phyloP scores from a whole-genome alignment of 1,140 invertebrate genomes.

The Camponotus pennsylvanicus region DNA sequence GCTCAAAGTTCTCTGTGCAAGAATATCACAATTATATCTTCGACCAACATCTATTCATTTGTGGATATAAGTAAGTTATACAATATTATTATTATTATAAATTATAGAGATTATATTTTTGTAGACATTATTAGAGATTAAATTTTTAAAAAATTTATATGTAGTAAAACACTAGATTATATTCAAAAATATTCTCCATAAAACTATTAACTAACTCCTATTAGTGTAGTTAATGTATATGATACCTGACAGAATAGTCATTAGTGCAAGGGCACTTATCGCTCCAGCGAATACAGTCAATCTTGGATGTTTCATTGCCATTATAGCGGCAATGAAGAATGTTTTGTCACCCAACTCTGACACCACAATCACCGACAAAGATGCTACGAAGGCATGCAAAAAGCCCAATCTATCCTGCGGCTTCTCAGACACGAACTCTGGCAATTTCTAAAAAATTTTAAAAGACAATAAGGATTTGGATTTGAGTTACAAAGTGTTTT shows the following conservation, averaged over 20 bases:
- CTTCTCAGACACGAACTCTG: slow-evolving; percentile 15
- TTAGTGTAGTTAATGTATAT: too few relatives aligned
- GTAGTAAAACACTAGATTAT: too few relatives aligned
- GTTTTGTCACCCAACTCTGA: slow-evolving; percentile 99
- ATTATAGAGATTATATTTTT: not conserved
- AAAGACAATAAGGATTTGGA: not conserved
- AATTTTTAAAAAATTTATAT: not conserved
- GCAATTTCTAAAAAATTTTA: slow-evolving; percentile 9
- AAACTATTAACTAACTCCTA: not conserved
- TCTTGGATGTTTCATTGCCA: slow-evolving; percentile 99
- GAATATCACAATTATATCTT: not conserved
- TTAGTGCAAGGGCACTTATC: slow-evolving; percentile 95
- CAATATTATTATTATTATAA: not conserved
- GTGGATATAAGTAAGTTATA: not conserved
- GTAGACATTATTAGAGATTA: not conserved
- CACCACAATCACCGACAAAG: slow-evolving; percentile 98
- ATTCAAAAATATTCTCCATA: not conserved
- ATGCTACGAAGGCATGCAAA: slow-evolving; percentile 97
- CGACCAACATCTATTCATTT: not conserved
- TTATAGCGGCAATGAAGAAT: slow-evolving; percentile 99
- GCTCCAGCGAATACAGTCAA: slow-evolving; percentile 97
- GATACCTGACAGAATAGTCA: slow-evolving; percentile 97
- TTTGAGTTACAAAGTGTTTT: not conserved
- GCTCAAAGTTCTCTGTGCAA: not conserved
- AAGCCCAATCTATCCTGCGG: slow-evolving; percentile 89